Conservation (phyloP, 2,797 vertebrate genomes). For the Lagorchestes hirsutus region DNA sequence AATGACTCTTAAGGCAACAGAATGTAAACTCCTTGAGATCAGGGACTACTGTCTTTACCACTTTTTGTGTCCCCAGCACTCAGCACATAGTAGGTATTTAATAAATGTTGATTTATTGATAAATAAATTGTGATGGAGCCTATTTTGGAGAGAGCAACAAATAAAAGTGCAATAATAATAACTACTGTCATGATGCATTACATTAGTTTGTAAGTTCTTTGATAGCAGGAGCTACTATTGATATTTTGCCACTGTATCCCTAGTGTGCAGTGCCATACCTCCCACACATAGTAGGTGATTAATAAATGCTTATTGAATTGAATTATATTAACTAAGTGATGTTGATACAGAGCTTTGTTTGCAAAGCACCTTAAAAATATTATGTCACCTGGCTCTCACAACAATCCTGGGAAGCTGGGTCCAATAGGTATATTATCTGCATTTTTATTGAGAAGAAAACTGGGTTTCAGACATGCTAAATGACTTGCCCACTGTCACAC, state of each 20-base stretch:
- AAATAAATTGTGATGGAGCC: neutral
- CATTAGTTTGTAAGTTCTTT: neutral
- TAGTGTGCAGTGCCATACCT: neutral
- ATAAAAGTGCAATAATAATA: neutral
- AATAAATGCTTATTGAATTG: neutral
- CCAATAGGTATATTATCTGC: neutral
- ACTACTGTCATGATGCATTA: neutral
- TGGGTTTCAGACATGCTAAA: neutral
- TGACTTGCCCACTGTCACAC: neutral
- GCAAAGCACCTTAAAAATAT: neutral
- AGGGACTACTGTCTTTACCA: neutral
- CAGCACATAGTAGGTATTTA: neutral
- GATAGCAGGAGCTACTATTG: neutral
- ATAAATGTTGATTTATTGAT: neutral
- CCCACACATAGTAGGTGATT: neutral
- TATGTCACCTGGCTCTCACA: neutral
- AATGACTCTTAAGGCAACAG: neutral
- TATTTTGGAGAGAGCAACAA: neutral
- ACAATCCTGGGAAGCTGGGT: neutral
- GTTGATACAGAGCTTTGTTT: neutral
- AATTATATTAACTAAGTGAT: neutral
- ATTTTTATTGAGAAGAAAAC: neutral
- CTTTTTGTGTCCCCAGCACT: neutral
- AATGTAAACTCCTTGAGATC: neutral
- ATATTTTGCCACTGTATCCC: neutral